These are phyloP conservation scores for Diceros bicornis DNA, from an alignment of 2,797 vertebrate genomes.

Conservation along the genomic window DNA sequence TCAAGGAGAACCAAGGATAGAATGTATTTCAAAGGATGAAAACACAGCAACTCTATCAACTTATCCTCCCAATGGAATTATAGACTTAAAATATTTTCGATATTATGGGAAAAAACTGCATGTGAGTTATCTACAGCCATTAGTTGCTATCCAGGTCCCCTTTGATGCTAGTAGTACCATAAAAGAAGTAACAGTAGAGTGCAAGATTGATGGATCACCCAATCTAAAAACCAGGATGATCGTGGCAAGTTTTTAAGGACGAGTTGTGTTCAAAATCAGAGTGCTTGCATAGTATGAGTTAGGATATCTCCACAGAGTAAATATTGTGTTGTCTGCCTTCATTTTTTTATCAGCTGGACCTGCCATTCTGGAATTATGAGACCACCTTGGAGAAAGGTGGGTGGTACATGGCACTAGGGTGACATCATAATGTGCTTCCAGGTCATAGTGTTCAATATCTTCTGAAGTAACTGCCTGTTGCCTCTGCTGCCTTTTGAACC, in stretches of 20 bases:
- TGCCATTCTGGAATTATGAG: not conserved
- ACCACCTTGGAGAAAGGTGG: not conserved
- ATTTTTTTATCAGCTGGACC: not conserved
- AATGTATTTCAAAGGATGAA: slow-evolving; percentile 91
- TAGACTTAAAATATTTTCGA: not conserved
- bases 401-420: not conserved
- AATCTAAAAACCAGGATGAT: not conserved
- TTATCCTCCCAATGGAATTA: not conserved
- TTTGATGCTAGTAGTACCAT: not conserved
- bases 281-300: not conserved
- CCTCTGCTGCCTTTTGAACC: not conserved
- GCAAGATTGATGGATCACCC: not conserved
- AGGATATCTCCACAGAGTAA: not conserved
- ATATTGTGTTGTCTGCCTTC: not conserved
- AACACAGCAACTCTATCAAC: not conserved
- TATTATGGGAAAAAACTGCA: not conserved
- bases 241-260: not conserved
- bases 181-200: not conserved
- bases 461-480: not conserved
- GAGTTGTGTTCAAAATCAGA: not conserved
- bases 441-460: not conserved
- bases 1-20: slow-evolving; percentile 91
- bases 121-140: not conserved
- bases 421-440: not conserved
- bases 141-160: not conserved